Evolutionary conservation across 2,888 invertebrate species (phyloP).

Genomic region (Eupeodes luniger): DNA sequence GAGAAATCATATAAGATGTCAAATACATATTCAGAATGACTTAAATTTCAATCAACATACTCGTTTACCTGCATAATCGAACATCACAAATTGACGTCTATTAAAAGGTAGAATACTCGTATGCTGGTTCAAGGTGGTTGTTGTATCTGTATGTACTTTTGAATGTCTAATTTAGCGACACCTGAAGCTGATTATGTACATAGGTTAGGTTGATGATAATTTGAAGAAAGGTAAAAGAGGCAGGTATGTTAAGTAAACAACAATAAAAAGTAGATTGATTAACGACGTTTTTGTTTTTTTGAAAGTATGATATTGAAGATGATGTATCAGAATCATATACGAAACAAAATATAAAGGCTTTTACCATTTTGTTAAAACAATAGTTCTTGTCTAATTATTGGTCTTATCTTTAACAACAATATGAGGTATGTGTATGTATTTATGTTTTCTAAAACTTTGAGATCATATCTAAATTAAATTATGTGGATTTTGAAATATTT

Average conservation of each 20-base stretch:
- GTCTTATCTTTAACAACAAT: not conserved
- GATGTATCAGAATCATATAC: not conserved
- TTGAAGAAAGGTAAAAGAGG: not conserved
- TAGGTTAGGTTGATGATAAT: not conserved
- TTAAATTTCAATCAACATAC: constrained; percentile 65
- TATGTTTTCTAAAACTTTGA: too few relatives aligned
- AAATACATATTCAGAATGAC: constrained; percentile 59
- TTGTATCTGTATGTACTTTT: not conserved
- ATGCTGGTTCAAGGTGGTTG: constrained; percentile 9
- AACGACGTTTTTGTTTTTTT: not conserved
- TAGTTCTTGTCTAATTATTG: not conserved
- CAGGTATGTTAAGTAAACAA: not conserved
- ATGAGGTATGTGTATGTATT: too few relatives aligned
- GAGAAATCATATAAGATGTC: constrained; percentile 40
- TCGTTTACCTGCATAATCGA: not conserved
- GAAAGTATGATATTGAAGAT: not conserved
- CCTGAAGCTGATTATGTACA: constrained; percentile 1
- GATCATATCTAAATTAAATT: too few relatives aligned
- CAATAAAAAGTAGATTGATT: constrained; percentile 3
- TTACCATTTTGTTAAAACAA: not conserved
- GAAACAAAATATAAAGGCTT: not conserved
- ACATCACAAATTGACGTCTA: constrained; percentile 20
- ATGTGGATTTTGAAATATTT: too few relatives aligned
- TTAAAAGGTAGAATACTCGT: not conserved
- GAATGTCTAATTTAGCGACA: not conserved